phyloP scores from a whole-genome alignment of 2,888 invertebrate species.

The Auanema freiburgensis region DNA sequence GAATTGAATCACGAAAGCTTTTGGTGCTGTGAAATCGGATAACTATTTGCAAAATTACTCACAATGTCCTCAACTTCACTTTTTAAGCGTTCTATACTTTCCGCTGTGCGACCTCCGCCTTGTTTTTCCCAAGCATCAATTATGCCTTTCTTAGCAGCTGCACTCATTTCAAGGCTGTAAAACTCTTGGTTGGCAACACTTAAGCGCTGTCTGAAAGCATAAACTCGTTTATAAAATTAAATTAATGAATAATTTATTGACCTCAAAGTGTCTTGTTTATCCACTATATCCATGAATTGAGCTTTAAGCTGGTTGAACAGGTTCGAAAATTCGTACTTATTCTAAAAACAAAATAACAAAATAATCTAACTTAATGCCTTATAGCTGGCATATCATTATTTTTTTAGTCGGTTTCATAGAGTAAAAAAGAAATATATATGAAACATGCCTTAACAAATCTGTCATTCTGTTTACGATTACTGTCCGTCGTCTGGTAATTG shows the following conservation, averaged over 20 bases:
- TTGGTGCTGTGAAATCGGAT: conserved; percentile 11
- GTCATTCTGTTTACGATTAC: no score
- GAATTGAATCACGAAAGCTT: no score
- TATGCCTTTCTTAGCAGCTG: conserved; percentile 50
- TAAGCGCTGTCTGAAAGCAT: conserved; percentile 66
- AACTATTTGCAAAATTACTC: no score
- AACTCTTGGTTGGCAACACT: conserved; percentile 79
- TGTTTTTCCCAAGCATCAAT: conserved; percentile 58
- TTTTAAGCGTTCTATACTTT: conserved; percentile 55
- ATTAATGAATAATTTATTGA: conserved; percentile 13
- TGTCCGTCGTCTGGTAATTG: no score
- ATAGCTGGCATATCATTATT: conserved; percentile 12
- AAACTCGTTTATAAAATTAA: neutral
- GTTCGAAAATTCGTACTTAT: conserved; percentile 30
- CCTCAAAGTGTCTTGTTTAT: conserved; percentile 56
- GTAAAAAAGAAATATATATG: no score
- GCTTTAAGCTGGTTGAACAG: conserved; percentile 56
- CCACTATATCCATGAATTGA: conserved; percentile 52
- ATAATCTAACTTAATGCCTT: conserved; percentile 11
- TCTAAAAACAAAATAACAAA: conserved; percentile 9
- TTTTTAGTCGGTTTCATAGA: no score
- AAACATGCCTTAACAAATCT: no score
- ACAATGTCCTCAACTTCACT: conserved; percentile 31
- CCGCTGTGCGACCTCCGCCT: conserved; percentile 45
- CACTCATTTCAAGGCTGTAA: conserved; percentile 58